Conservation (phyloP, 2,113 vertebrate genomes). For the Perognathus longimembris region DNA sequence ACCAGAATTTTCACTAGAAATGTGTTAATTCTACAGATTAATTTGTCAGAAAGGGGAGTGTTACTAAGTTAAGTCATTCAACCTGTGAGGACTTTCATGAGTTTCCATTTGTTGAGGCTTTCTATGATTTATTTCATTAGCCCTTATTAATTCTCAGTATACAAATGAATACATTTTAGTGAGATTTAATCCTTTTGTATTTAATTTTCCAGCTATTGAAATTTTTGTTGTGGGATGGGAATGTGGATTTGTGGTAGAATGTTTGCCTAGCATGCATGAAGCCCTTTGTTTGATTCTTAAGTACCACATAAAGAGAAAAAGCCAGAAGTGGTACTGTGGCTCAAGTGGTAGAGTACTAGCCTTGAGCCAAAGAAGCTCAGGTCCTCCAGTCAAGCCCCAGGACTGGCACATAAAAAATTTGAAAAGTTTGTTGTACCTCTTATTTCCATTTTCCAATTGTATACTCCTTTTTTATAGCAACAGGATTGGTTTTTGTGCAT, state of each 20-base stretch:
- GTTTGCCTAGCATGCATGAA: too few relatives aligned
- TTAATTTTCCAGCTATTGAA: background rate
- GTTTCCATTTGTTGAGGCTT: background rate
- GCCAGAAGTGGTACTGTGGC: too few relatives aligned
- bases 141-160: background rate
- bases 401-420: too few relatives aligned
- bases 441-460: slow-evolving; percentile 1
- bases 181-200: background rate
- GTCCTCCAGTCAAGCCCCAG: too few relatives aligned
- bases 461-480: background rate
- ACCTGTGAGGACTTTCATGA: background rate
- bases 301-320: too few relatives aligned
- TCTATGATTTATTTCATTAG: slow-evolving; percentile 13
- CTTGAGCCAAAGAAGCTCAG: too few relatives aligned
- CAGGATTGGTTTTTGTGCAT: background rate
- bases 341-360: too few relatives aligned
- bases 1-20: background rate
- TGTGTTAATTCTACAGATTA: slow-evolving; percentile 5
- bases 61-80: background rate
- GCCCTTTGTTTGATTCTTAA: too few relatives aligned
- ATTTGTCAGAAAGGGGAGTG: background rate
- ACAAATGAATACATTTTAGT: background rate
- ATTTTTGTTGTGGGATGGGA: too few relatives aligned
- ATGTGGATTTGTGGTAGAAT: too few relatives aligned
- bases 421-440: too few relatives aligned